Evolutionary conservation across 2,888 invertebrate species (phyloP).

Genomic region (Fragum whitleyi): DNA sequence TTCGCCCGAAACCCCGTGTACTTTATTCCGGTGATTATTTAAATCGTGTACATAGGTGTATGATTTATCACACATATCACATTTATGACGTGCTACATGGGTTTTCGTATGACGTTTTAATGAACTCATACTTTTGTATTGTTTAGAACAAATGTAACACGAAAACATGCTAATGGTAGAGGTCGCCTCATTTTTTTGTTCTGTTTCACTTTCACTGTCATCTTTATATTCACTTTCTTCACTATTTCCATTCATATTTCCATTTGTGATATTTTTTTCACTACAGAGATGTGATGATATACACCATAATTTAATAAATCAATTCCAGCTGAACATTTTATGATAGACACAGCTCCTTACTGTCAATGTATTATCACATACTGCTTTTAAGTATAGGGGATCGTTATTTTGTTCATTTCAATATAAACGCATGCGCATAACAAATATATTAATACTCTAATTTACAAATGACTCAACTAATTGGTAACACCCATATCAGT

Average conservation of each 20-base stretch:
- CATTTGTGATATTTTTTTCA: background rate
- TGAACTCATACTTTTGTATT: slow-evolving; percentile 15
- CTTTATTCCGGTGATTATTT: background rate
- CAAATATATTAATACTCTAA: too few relatives aligned
- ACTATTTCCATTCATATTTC: background rate
- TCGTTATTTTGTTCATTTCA: too few relatives aligned
- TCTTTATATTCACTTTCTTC: background rate
- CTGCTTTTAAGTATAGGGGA: too few relatives aligned
- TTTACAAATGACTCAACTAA: too few relatives aligned
- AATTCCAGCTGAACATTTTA: too few relatives aligned
- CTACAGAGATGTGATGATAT: background rate
- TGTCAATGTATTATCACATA: too few relatives aligned
- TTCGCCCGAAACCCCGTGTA: background rate
- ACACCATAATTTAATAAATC: too few relatives aligned
- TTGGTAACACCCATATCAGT: too few relatives aligned
- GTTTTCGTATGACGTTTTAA: slow-evolving; percentile 27
- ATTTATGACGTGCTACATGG: slow-evolving; percentile 24
- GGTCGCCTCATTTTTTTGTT: background rate
- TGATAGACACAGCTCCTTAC: too few relatives aligned
- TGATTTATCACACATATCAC: slow-evolving; percentile 14
- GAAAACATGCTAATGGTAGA: background rate
- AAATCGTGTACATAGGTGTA: background rate
- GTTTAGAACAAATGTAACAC: slow-evolving; percentile 17
- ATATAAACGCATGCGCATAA: too few relatives aligned
- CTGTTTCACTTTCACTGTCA: background rate